Conservation (phyloP, 2,113 vertebrate species). For the Dendropsophus ebraccatus region DNA sequence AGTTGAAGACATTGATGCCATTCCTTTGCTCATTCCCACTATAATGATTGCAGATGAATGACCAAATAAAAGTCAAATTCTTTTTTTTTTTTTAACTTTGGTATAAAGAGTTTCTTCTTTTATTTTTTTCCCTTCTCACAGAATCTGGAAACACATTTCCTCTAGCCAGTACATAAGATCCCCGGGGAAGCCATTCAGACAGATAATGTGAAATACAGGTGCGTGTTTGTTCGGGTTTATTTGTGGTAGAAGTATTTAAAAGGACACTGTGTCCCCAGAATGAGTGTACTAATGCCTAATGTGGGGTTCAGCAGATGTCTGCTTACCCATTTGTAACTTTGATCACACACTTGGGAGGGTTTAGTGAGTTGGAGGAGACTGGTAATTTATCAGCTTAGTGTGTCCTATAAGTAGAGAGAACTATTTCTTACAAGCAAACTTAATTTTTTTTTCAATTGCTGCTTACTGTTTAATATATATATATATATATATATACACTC, state of each 20-base stretch:
- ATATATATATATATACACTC: too few species aligned
- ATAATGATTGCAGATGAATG: neutral
- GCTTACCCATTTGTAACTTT: constrained; percentile 52
- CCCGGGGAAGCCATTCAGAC: constrained; percentile 48
- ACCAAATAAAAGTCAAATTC: constrained; percentile 16
- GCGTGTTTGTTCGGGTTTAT: constrained; percentile 56
- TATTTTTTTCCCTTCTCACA: neutral
- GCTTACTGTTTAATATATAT: neutral
- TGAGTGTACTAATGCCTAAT: constrained; percentile 55
- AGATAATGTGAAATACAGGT: constrained; percentile 57
- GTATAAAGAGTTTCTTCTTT: neutral
- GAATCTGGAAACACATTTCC: constrained; percentile 41
- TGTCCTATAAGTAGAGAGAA: constrained; percentile 31
- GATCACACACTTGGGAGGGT: constrained; percentile 46
- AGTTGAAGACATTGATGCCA: neutral
- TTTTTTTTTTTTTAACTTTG: neutral
- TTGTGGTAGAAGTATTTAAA: constrained; percentile 57
- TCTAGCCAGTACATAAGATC: constrained; percentile 53
- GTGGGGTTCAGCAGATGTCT: constrained; percentile 57
- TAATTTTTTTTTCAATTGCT: neutral
- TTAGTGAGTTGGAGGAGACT: constrained; percentile 43
- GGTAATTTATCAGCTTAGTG: constrained; percentile 42
- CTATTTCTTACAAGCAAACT: constrained; percentile 38
- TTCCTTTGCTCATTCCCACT: neutral
- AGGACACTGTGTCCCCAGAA: constrained; percentile 57